Conservation (phyloP, 2,113 vertebrate genomes). For the Morone saxatilis region DNA sequence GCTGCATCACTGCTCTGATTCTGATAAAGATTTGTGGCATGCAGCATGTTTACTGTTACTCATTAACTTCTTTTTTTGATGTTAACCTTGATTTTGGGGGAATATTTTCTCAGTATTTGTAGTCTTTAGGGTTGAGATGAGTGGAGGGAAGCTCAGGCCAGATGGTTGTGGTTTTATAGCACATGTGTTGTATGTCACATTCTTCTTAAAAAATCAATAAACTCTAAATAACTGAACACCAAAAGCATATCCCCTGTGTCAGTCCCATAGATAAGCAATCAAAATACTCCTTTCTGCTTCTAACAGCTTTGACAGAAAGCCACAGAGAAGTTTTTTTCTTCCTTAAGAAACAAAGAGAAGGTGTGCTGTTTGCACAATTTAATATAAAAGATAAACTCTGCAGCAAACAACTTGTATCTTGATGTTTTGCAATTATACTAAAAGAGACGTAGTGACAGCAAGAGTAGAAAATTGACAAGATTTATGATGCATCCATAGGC, state of each 20-base stretch:
- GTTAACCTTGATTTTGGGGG: background rate
- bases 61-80: background rate
- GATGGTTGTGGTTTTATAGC: constrained; percentile 23
- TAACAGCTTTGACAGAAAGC: constrained; percentile 5
- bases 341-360: background rate
- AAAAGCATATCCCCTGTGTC: background rate
- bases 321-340: background rate
- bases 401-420: constrained; percentile 38
- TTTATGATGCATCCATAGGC: constrained; percentile 71
- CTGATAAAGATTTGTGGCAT: constrained; percentile 6
- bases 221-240: background rate
- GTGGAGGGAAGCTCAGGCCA: constrained; percentile 2
- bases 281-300: background rate
- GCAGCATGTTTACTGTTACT: background rate
- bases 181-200: background rate
- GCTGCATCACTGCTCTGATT: constrained; percentile 24
- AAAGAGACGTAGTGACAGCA: constrained; percentile 73
- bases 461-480: constrained; percentile 61
- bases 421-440: constrained; percentile 68
- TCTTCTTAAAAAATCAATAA: constrained; percentile 18
- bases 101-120: background rate
- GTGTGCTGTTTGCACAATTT: background rate
- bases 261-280: background rate
- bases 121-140: background rate
- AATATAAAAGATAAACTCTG: constrained; percentile 46